Evolutionary conservation across 2,888 invertebrate species (phyloP).

Genomic region (Patella ulyssiponensis): DNA sequence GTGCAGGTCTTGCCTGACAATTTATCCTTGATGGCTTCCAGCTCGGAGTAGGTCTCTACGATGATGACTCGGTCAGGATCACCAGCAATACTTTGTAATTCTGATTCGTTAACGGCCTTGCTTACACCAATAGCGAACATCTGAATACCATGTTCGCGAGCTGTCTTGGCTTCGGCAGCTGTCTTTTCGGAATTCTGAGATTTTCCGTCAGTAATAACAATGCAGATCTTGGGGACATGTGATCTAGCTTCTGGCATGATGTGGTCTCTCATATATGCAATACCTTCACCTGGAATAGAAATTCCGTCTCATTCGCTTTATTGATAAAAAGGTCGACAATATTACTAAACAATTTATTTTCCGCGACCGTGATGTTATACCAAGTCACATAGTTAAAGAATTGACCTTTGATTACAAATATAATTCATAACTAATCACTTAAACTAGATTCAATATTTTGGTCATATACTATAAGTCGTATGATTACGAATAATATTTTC

Average conservation of each 20-base stretch:
- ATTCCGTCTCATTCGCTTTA: too few species aligned
- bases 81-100: constrained; percentile 36
- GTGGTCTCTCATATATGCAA: constrained; percentile 5
- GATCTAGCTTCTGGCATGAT: not conserved
- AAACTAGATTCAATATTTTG: too few species aligned
- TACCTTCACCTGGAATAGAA: not conserved
- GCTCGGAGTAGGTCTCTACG: constrained; percentile 31
- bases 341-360: too few species aligned
- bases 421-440: too few species aligned
- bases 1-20: constrained; percentile 30
- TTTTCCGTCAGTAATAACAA: constrained; percentile 4
- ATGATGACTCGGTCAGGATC: constrained; percentile 25
- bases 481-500: too few species aligned
- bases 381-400: too few species aligned
- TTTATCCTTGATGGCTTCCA: constrained; percentile 33
- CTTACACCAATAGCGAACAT: constrained; percentile 42
- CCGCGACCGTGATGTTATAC: too few species aligned
- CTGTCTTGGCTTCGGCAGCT: constrained; percentile 18
- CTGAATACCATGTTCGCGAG: constrained; percentile 24
- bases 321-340: too few species aligned
- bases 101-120: constrained; percentile 22
- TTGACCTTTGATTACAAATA: too few species aligned
- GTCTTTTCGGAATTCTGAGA: constrained; percentile 26
- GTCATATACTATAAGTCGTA: too few species aligned
- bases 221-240: not conserved